phyloP scores from a whole-genome alignment of 1,140 invertebrate genomes.

The Dendrolimus punctatus region DNA sequence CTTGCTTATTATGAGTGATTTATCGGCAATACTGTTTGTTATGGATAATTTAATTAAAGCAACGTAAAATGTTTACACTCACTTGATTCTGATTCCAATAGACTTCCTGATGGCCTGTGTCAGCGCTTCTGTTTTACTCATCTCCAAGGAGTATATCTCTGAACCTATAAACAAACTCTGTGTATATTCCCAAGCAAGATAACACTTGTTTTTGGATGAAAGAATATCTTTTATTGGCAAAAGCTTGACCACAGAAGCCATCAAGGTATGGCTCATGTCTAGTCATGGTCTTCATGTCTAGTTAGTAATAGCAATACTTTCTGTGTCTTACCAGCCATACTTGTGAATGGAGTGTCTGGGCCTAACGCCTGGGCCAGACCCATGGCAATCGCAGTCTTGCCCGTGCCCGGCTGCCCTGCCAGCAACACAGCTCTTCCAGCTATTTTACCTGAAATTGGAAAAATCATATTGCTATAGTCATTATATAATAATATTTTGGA shows the following conservation, averaged over 20 bases:
- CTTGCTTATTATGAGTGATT: too few species aligned
- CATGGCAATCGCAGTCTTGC: conserved; percentile 98
- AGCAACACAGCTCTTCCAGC: conserved; percentile 96
- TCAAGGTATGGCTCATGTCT: too few species aligned
- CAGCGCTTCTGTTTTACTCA: conserved; percentile 99
- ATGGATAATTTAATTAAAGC: neutral
- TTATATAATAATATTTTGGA: too few species aligned
- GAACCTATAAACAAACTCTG: conserved; percentile 76
- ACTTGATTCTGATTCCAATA: conserved; percentile 98
- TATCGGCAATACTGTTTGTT: neutral
- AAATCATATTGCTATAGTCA: too few species aligned
- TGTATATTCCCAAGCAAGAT: too few species aligned
- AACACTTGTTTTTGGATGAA: too few species aligned
- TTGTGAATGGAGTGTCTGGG: conserved; percentile 96
- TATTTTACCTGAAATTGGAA: conserved; percentile 81
- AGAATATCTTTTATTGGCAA: too few species aligned
- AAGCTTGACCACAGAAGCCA: too few species aligned
- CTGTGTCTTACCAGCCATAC: conserved; percentile 81
- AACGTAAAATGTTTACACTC: conserved; percentile 32
- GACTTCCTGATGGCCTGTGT: conserved; percentile 98
- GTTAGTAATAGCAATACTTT: neutral
- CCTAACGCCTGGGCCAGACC: conserved; percentile 96
- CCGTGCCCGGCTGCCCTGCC: conserved; percentile 97
- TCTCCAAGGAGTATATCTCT: conserved; percentile 98
- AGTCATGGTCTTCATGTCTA: neutral